These are phyloP conservation scores for Bufo gargarizans DNA, from an alignment of 2,113 vertebrate species.

Conservation along the genomic window DNA sequence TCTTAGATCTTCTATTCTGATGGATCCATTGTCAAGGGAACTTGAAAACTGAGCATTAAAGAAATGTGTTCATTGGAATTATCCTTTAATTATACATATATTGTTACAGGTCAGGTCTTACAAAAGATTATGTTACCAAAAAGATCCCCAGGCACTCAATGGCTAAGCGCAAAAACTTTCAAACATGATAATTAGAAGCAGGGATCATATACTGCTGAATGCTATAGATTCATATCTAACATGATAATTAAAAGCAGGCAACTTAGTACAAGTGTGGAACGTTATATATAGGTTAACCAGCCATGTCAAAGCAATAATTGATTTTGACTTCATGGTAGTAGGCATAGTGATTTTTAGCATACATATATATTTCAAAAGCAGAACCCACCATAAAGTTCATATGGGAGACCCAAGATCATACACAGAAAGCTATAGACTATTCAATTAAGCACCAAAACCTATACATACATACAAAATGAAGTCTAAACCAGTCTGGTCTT, in stretches of 20 bases:
- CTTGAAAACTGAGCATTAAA: neutral
- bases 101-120: conserved; percentile 3
- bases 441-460: neutral
- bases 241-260: neutral
- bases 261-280: neutral
- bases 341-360: neutral
- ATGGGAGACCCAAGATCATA: neutral
- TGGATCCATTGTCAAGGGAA: neutral
- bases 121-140: conserved; percentile 19
- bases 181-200: neutral
- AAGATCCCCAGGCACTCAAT: neutral
- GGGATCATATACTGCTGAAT: neutral
- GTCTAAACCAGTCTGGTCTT: neutral
- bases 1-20: neutral
- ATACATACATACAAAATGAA: neutral
- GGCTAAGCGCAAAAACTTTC: neutral
- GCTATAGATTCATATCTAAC: neutral
- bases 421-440: neutral
- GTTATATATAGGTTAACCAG: neutral
- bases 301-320: neutral
- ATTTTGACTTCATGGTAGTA: neutral
- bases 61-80: conserved; percentile 7
- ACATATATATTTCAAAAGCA: neutral
- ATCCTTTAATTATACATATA: conserved; percentile 8
- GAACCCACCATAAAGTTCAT: neutral